Percentiles rank a stretch among this genome's conserved stretches.
Evolutionary conservation across 2,888 invertebrate species (phyloP).

Genomic region (Sesia apiformis): DNA sequence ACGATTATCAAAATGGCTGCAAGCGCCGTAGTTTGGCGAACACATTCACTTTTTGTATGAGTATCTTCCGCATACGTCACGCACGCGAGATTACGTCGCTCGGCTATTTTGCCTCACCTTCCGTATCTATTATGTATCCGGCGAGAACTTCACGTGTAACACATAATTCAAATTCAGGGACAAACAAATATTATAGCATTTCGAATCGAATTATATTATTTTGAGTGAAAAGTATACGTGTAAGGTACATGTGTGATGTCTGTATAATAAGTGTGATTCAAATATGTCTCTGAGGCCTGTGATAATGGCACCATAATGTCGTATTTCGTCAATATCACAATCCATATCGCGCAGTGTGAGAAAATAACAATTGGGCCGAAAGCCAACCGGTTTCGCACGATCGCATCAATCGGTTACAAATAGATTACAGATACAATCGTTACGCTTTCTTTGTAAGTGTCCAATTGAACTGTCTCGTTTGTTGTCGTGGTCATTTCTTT

Average conservation of each 20-base stretch:
- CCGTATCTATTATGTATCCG: no score
- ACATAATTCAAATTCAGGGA: no score
- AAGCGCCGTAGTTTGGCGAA: slow-evolving; percentile 2
- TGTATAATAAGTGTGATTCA: no score
- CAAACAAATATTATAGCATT: no score
- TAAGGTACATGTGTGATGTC: no score
- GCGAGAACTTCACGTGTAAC: no score
- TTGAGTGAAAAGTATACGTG: no score
- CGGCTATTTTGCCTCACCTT: background rate
- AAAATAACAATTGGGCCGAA: slow-evolving; percentile 34
- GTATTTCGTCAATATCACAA: background rate
- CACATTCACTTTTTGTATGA: background rate
- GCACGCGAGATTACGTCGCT: background rate
- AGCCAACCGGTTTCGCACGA: slow-evolving; percentile 36
- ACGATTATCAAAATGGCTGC: slow-evolving; percentile 2
- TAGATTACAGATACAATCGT: slow-evolving; percentile 26
- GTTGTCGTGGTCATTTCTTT: background rate
- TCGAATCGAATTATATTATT: no score
- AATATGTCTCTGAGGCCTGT: no score
- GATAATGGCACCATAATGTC: no score
- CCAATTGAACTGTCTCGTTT: background rate
- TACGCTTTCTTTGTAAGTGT: slow-evolving; percentile 25
- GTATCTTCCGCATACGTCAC: slow-evolving; percentile 1
- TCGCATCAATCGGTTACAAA: slow-evolving; percentile 26
- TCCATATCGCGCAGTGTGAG: slow-evolving; percentile 15